Base-by-base conservation (phyloP, 2,888 invertebrate genomes). In the Hololepta plana region DNA sequence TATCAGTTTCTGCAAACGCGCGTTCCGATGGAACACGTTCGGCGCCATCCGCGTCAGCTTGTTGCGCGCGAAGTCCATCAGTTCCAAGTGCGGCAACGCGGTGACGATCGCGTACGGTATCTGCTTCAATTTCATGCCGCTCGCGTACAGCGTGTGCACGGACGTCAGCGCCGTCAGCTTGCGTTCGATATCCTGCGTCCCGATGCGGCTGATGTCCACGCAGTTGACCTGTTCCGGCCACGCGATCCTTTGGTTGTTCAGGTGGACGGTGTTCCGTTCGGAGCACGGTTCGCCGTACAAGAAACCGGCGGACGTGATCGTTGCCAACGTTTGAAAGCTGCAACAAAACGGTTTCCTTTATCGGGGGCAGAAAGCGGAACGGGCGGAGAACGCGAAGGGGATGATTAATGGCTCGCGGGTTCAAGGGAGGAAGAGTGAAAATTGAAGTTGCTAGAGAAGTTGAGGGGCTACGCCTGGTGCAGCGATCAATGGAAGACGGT, bases 41-140 rank as follows among this genome's bases (percentile, higher is more conserved):
- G 27, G 30, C 4, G 15, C 10, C 6, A 49, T 4, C 26, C 31
- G 35, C 16, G 29, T 35, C n/a, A 49, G 35, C 6, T 25, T 21
- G 27, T 49, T 49, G 6, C 39, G 39, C 8, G 43, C 41, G 12
- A 49, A 33, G 32, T 49, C 48, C 10, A 46, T 34, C 22, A 41
- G 26, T 26, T 40, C 32, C 24, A 47, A 25, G 11, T 38, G 35
- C 1, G 47, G 44, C 11, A 47, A 32, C 3, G 20, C 13, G 4
- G 21, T 14, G 14, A 36, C 21, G 6, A 29, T 16, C 5, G 26
- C 33, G 12, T 27, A 17, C 5, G 34, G 30, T n/a, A 40, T 22
- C 6, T n/a, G 35, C 9, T 25, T 35, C 15, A 48, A 29, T 20
- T 38, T 35, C 40, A 46, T 45, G 24, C 43, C 40, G 28, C 47